Evolutionary conservation across 2,888 invertebrate species (phyloP), one percentile per base, ranked within the genome.

Genomic region (Lepidocyrtinus sp.): DNA sequence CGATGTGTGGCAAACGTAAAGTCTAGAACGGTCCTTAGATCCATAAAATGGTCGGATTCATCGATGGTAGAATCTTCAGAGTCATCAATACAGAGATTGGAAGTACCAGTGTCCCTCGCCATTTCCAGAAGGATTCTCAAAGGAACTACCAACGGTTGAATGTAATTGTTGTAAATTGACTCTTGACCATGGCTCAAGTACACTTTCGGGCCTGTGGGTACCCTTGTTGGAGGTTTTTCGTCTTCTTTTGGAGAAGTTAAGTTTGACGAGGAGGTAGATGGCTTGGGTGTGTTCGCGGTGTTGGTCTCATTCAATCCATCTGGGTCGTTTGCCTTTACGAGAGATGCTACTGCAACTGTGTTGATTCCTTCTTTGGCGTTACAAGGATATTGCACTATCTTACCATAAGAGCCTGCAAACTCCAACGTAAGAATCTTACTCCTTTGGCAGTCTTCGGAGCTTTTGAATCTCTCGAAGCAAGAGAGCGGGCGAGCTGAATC

Each of bases 371-470:
- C 77, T 21, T 55, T 36, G 7, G 24, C 17, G 19, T 77, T 77
- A 21, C 77, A 77, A 1, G 65, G 65, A 24, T 77, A 77, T 17
- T 65, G 45, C 15, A 26, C n/a, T 7, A 77, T 59, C 61, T 77
- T 77, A 2, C 71, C 77, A 9, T 59, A 45, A 45, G 65, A 55
- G n/a, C 77, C 26, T 36, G 65, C 77, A 15, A 77, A 70, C 12
- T 71, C 2, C 0, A 77, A 61, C 77, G 71, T 77, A 70, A 70
- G 71, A 1, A 36, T 46, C 45, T 45, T 65, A 22, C 0, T 9
- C 0, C n/a, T 3, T 22, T 17, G n/a, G 25, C 71, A 36, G 12
- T 36, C 36, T 12, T 5, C 5, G 5, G 36, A 36, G 12, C n/a
- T n/a, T n/a, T n/a, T n/a, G n/a, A n/a, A n/a, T n/a, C n/a, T n/a